Evolutionary conservation across 2,888 invertebrate genomes (phyloP).

Genomic region (Labia minor): DNA sequence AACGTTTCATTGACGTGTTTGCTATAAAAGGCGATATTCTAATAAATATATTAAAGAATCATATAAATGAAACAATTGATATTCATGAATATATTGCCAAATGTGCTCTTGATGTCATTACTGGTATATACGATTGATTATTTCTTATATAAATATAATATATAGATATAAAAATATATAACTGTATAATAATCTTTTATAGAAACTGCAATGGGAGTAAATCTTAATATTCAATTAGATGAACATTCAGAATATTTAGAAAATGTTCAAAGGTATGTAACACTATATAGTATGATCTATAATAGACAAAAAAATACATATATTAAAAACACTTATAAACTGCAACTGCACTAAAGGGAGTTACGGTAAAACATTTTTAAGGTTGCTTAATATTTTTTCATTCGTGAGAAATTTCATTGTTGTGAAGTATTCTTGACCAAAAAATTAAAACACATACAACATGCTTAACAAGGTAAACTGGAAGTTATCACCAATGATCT

Average conservation of each 20-base stretch:
- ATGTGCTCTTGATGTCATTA: not conserved
- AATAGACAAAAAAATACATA: too few relatives aligned
- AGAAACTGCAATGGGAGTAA: not conserved
- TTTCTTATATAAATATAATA: not conserved
- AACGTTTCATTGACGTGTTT: not conserved
- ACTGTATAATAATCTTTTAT: not conserved
- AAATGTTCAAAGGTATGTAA: not conserved
- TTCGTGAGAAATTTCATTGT: too few relatives aligned
- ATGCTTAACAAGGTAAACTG: too few relatives aligned
- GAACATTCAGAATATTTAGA: not conserved
- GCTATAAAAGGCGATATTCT: not conserved
- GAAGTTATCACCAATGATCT: too few relatives aligned
- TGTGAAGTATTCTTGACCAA: too few relatives aligned
- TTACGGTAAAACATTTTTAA: too few relatives aligned
- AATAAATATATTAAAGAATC: not conserved
- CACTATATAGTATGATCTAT: too few relatives aligned
- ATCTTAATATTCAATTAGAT: not conserved
- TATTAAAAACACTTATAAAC: too few relatives aligned
- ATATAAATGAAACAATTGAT: not conserved
- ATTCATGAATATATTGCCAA: not conserved
- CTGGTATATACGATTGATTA: not conserved
- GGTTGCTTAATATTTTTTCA: too few relatives aligned
- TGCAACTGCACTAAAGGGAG: too few relatives aligned
- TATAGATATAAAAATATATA: too few relatives aligned
- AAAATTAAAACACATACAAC: too few relatives aligned